Evolutionary conservation across 2,113 vertebrate species (phyloP).

Genomic region (Caranx ignobilis): DNA sequence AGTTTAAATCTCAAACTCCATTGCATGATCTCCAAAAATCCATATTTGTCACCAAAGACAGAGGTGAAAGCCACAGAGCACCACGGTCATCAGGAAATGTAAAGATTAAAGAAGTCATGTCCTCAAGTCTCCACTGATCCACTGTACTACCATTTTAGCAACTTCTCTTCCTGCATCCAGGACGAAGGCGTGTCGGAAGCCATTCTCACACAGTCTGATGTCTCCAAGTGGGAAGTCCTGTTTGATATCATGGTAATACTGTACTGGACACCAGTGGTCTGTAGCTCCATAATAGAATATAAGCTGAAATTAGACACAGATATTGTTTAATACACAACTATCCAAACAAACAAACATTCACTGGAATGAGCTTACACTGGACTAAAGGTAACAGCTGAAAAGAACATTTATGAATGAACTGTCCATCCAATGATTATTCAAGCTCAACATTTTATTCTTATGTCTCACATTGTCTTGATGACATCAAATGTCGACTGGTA

Average conservation of each 20-base stretch:
- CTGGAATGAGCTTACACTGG: background rate
- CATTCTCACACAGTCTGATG: constrained; percentile 90
- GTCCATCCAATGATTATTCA: background rate
- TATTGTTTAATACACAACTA: background rate
- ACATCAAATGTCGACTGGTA: background rate
- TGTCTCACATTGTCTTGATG: background rate
- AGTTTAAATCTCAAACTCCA: background rate
- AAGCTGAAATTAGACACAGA: constrained; percentile 84
- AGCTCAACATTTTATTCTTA: background rate
- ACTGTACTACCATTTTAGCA: constrained; percentile 87
- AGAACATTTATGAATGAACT: background rate
- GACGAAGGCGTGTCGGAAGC: constrained; percentile 91
- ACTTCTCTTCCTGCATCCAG: constrained; percentile 86
- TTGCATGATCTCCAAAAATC: background rate
- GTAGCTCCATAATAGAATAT: constrained; percentile 93
- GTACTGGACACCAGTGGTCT: constrained; percentile 92
- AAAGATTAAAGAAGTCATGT: constrained; percentile 57
- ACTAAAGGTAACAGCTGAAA: background rate
- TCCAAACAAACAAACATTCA: background rate
- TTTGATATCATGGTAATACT: constrained; percentile 92
- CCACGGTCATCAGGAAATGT: background rate
- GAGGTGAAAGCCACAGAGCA: background rate
- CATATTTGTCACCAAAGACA: background rate
- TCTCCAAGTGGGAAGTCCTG: constrained; percentile 90
- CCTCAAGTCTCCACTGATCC: constrained; percentile 84